phyloP scores from a whole-genome alignment of 2,113 vertebrate species.

The Brachyhypopomus gauderio region DNA sequence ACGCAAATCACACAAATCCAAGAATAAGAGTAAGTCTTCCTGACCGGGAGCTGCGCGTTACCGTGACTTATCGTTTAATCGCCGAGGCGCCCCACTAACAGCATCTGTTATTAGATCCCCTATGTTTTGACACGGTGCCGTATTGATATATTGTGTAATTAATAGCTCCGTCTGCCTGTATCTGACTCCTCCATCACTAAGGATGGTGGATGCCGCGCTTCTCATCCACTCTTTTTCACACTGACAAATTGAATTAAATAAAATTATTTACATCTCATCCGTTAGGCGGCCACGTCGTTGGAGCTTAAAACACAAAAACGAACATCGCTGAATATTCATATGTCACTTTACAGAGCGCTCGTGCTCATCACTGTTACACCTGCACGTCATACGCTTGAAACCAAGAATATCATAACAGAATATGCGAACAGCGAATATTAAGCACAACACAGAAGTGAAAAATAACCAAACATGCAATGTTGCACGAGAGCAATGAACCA shows the following conservation, averaged over 20 bases:
- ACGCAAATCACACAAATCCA: neutral
- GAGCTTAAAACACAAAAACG: slow-evolving; percentile 38
- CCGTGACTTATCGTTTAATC: slow-evolving; percentile 23
- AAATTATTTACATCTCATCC: slow-evolving; percentile 50
- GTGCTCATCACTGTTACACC: slow-evolving; percentile 8
- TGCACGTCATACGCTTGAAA: neutral
- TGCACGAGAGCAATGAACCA: too few relatives aligned
- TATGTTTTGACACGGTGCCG: neutral
- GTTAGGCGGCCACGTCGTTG: slow-evolving; percentile 56
- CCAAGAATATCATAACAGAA: neutral
- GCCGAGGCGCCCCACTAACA: neutral
- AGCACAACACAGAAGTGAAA: too few relatives aligned
- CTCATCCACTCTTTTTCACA: slow-evolving; percentile 39
- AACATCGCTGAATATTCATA: slow-evolving; percentile 40
- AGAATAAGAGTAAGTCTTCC: neutral
- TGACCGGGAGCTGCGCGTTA: too few relatives aligned
- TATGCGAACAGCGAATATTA: neutral
- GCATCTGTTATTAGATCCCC: slow-evolving; percentile 17
- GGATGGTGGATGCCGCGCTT: neutral
- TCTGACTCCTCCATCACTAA: slow-evolving; percentile 8
- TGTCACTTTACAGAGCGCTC: neutral
- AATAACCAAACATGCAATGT: too few relatives aligned
- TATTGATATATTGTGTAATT: slow-evolving; percentile 46
- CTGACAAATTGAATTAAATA: slow-evolving; percentile 41
- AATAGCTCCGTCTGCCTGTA: slow-evolving; percentile 44